Evolutionary conservation across 2,113 vertebrate genomes (phyloP), one percentile per base, ranked within the genome.

Genomic region (Xiphophorus hellerii): DNA sequence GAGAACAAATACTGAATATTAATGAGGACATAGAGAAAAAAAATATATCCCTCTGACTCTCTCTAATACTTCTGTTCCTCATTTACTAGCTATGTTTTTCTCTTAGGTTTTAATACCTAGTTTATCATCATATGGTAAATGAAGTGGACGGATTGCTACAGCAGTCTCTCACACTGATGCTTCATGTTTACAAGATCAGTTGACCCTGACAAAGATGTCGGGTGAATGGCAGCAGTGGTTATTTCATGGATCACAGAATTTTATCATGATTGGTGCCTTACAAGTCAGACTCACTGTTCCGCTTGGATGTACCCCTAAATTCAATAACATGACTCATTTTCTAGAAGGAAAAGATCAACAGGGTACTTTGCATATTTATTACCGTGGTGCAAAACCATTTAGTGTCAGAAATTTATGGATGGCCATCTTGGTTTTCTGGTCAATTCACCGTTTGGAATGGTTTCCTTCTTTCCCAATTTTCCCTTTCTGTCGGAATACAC

Each of bases 1-100:
- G 77, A 88, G 87, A 89, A 91, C 88, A 85, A 88, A 89, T 81
- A 22, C 83, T 87, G 93, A 90, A 94, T 95, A 65, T 93, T 84
- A 94, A 94, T 94, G 89, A 94, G 89, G 89, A 69, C 74, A 70
- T 71, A 76, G 75, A 89, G 81, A 73, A 84, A 74, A 83, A 87
- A 76, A 85, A 88, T 85, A 84, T 84, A 62, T 91, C 30, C n/a
- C 73, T 76, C 80, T 71, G 48, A 80, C 78, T 87, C 68, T 71
- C 73, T 76, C 65, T 69, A 75, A 78, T 87, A 72, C 70, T 75
- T 80, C 82, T 81, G 67, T 73, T 77, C 65, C 69, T 87, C 82
- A 80, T 87, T 86, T 83, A 85, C 83, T 71, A 70, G 77, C 81
- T 14, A 33, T 74, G 73, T 66, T 76, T 76, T 63, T 69, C 66